Evolutionary conservation across 2,797 vertebrate species (phyloP).

Genomic region (Naso thynnoides): DNA sequence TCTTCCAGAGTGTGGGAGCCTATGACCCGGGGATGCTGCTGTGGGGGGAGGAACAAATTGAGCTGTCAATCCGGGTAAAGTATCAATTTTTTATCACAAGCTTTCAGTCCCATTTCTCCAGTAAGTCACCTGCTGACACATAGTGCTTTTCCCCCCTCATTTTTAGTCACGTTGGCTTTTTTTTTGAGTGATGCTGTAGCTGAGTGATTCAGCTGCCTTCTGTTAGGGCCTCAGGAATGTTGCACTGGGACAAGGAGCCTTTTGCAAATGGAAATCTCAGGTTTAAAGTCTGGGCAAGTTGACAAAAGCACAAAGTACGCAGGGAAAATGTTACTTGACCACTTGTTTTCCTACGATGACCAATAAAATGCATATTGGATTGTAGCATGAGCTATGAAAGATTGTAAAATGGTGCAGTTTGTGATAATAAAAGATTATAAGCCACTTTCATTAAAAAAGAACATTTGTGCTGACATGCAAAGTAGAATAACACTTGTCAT

Average conservation of each 20-base stretch:
- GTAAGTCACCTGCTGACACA: background rate
- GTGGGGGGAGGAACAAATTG: constrained; percentile 88
- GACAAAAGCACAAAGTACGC: constrained; percentile 5
- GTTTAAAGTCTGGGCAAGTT: constrained; percentile 39
- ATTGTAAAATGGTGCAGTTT: background rate
- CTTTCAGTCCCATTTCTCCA: background rate
- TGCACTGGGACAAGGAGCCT: constrained; percentile 42
- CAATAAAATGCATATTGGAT: background rate
- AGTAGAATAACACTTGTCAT: background rate
- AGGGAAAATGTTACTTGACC: constrained; percentile 24
- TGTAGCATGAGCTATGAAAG: background rate
- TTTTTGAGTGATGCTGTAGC: constrained; percentile 7
- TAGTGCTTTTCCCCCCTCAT: background rate
- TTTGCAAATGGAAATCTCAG: constrained; percentile 62
- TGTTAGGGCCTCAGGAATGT: constrained; percentile 54
- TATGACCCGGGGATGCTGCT: constrained; percentile 89
- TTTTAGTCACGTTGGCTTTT: background rate
- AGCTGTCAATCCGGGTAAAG: constrained; percentile 91
- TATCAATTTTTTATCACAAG: background rate
- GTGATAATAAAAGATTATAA: background rate
- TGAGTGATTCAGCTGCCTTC: constrained; percentile 41
- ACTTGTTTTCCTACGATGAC: constrained; percentile 11
- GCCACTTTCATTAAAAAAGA: background rate
- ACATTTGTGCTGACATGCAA: background rate
- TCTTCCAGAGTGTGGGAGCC: constrained; percentile 91